Conservation (phyloP, 2,888 invertebrate species). For the Nomada hirtipes region DNA sequence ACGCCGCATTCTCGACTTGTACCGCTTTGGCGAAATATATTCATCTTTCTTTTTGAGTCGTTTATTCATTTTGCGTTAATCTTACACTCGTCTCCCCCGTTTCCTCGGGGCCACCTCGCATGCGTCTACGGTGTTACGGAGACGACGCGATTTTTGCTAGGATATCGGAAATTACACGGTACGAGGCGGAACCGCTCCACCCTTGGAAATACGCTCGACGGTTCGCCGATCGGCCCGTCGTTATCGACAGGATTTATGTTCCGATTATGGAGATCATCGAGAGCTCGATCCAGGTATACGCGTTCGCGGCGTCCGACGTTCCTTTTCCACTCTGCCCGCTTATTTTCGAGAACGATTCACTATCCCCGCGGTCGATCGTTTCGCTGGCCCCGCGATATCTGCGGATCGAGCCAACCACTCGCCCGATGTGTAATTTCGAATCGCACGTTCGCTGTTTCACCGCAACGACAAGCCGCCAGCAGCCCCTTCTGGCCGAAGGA, state of each 20-base stretch:
- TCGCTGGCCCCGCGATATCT: too few relatives aligned
- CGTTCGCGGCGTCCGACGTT: not conserved
- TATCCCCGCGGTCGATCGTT: too few relatives aligned
- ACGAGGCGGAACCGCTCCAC: not conserved
- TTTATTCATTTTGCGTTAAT: too few relatives aligned
- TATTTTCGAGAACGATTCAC: not conserved
- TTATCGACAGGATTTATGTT: constrained; percentile 38
- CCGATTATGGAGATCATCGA: constrained; percentile 41
- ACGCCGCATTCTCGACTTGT: too few relatives aligned
- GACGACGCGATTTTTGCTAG: constrained; percentile 6
- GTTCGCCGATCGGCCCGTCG: constrained; percentile 24
- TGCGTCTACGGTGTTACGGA: constrained; percentile 8
- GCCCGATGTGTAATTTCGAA: constrained; percentile 8
- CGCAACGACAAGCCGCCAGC: not conserved
- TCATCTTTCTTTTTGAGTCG: too few relatives aligned
- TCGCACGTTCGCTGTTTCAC: not conserved
- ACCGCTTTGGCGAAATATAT: too few relatives aligned
- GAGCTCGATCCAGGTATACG: not conserved
- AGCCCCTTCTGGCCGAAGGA: not conserved
- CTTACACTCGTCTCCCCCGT: not conserved
- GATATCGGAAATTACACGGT: constrained; percentile 36
- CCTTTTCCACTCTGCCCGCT: not conserved
- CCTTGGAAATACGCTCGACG: constrained; percentile 30
- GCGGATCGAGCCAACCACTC: not conserved
- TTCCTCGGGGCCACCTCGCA: not conserved